Base-by-base conservation (phyloP, 2,797 vertebrate genomes). In the Scolopax rusticola region DNA sequence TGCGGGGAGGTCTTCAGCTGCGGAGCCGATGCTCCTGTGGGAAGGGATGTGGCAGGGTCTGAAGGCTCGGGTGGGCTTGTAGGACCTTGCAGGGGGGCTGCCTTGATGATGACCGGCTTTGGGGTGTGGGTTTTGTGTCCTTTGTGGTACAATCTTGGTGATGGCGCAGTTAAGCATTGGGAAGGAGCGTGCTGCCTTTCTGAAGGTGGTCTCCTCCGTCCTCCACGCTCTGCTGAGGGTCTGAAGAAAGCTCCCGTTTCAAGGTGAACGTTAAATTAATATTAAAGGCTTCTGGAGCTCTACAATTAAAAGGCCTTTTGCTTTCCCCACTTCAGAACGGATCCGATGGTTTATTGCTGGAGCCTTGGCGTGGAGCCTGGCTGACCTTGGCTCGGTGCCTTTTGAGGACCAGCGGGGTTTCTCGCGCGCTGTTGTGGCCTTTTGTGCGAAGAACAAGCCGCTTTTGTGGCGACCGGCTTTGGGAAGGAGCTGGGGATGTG, bases 321-420 rank as follows among this genome's bases (percentile, higher is more conserved):
- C 79, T 92, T 89, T 74, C 24, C 89, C 12, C 68, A 54, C 86
- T 93, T 92, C 70, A 43, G 80, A 69, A 8, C 54, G 57, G 89
- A 80, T 79, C 86, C 61, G 84, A 27, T 33, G 8, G 76, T 92
- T 48, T 78, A 88, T 71, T 81, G 78, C 84, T 1, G 14, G 87
- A 71, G 83, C 73, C 84, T 96, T 95, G 94, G 95, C 96, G 48
- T 51, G 1, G 27, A 86, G 95, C 95, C 96, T 81, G 91, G 53
- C 87, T 93, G 96, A 94, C 89, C 92, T 91, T 94, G 95, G 90
- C 73, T 81, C 69, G 41, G 1, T 78, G 90, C 73, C 91, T 89
- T 87, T 84, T 43, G 57, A 50, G 88, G 60, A n/a, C 41, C 87
- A 89, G 57, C 82, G 0, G 87, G 90, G 82, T 36, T 94, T 90